Conservation (phyloP, 1,140 invertebrate genomes). For the Thaumatotibia leucotreta region DNA sequence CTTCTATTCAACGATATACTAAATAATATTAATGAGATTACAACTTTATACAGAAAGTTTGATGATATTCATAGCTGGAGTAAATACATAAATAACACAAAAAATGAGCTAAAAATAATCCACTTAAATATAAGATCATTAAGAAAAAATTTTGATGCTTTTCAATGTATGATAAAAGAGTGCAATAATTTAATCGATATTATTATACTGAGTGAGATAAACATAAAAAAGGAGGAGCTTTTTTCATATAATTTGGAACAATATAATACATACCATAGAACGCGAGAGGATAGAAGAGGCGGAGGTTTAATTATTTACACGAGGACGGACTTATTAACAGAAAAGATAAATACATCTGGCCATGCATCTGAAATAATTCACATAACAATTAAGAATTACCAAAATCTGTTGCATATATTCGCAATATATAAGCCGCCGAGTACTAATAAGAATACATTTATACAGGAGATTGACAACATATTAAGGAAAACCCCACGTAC, state of each 20-base stretch:
- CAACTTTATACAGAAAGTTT: too few relatives aligned
- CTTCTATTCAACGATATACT: background rate
- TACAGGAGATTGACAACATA: slow-evolving; percentile 20
- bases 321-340: background rate
- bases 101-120: slow-evolving; percentile 19
- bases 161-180: slow-evolving; percentile 19
- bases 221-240: slow-evolving; percentile 28
- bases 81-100: background rate
- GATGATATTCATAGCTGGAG: too few relatives aligned
- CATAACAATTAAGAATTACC: background rate
- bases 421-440: slow-evolving; percentile 28
- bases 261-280: slow-evolving; percentile 21
- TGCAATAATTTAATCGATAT: slow-evolving; percentile 18
- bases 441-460: slow-evolving; percentile 18
- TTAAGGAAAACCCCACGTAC: slow-evolving; percentile 13
- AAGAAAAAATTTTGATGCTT: slow-evolving; percentile 26
- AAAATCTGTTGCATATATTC: slow-evolving; percentile 21
- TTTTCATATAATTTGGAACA: slow-evolving; percentile 21
- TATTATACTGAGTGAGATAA: slow-evolving; percentile 32
- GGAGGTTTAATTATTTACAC: slow-evolving; percentile 30
- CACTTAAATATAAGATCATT: slow-evolving; percentile 31
- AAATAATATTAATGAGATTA: too few relatives aligned
- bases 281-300: slow-evolving; percentile 27
- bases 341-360: slow-evolving; percentile 16
- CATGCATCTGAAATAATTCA: background rate